Evolutionary conservation across 2,113 vertebrate genomes (phyloP).

Genomic region (Eulemur macaco): DNA sequence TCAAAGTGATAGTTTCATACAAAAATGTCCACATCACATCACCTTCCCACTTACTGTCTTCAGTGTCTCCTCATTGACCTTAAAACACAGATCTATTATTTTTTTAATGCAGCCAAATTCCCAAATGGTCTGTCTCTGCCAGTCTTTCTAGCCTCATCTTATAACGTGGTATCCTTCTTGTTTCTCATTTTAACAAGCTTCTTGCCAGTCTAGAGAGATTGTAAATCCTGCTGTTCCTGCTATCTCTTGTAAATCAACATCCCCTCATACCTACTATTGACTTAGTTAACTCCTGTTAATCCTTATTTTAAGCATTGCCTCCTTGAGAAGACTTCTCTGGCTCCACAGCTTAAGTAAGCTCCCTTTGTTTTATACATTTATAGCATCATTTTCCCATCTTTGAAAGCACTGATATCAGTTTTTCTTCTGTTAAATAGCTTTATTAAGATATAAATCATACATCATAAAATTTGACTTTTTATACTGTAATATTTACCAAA

Average conservation of each 20-base stretch:
- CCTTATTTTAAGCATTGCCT: not conserved
- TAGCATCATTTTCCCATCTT: not conserved
- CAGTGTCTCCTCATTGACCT: not conserved
- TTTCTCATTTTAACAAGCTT: not conserved
- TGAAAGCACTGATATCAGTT: not conserved
- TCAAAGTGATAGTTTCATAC: not conserved
- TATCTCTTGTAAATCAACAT: not conserved
- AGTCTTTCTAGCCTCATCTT: not conserved
- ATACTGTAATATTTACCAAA: not conserved
- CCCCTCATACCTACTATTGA: not conserved
- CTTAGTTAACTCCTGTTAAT: not conserved
- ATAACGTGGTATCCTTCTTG: not conserved
- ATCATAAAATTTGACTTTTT: not conserved
- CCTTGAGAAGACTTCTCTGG: not conserved
- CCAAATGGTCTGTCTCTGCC: not conserved
- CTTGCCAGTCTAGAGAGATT: not conserved
- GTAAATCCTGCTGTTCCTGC: not conserved
- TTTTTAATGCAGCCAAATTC: not conserved
- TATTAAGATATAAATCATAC: not conserved
- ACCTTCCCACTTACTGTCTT: not conserved
- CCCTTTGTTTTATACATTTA: not conserved
- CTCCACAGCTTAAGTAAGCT: not conserved
- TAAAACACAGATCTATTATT: not conserved
- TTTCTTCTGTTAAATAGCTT: not conserved
- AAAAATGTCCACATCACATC: not conserved